Evolutionary conservation across 2,888 invertebrate species (phyloP), one percentile per base, ranked within the genome.

Genomic region (Thalpophila matura): DNA sequence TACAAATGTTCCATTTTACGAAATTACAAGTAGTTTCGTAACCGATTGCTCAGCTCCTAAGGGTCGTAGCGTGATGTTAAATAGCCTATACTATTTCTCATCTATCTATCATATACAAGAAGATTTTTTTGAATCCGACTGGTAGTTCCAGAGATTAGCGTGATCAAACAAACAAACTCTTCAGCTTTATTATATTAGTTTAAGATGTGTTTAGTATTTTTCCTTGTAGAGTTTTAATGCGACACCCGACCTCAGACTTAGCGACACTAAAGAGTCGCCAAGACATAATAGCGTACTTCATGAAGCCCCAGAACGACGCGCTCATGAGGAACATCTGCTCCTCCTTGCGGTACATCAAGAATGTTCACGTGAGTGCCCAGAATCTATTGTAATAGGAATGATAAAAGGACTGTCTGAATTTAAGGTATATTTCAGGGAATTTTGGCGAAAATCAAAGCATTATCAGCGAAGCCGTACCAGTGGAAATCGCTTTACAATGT

Each of bases 401-500:
- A 16, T 3, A 16, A 35, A 10, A 27, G 35, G 35, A 14, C n/a
- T 7, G 6, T 18, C 3, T 27, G 4, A 7, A 33, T 16, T 14
- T 12, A 2, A 16, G 12, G 26, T 18, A 18, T 54, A n/a, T 89
- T 88, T 56, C 87, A 96, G 97, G 95, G 95, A 58, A 96, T 97
- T 29, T 84, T 97, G 58, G 89, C 93, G 0, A 96, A 96, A 88
- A 96, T 97, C 73, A 95, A 96, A 70, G 95, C 96, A 24, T 90
- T 96, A 0, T 96, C 96, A 69, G 96, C 96, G 0, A 95, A 96
- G 49, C 89, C 96, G 3, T 95, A 92, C 46, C 97, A 97, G 71
- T 97, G 97, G 97, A 96, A 96, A 82, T 95, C 95, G 2, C 90
- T 97, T 1, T 97, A 97, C 81, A 96, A 96, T 87, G 97, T 97